Evolutionary conservation across 2,888 invertebrate species (phyloP), one percentile per base, ranked within the genome.

Genomic region (Epiblema foenella): DNA sequence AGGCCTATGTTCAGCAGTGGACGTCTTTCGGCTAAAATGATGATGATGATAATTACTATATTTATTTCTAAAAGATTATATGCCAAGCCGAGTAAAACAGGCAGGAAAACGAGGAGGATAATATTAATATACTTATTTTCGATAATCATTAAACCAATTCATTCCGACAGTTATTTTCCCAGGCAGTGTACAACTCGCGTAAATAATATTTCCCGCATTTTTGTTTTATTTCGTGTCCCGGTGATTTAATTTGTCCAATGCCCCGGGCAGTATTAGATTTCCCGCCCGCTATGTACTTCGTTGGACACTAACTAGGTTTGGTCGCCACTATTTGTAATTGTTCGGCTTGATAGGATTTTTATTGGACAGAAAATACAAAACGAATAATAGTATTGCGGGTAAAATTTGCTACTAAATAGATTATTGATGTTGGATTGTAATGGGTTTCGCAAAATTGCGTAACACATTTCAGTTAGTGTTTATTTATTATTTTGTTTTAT

Each of bases 241-340:
- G 60, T 71, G 67, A 71, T 71, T 67, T 71, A 71, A 71, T 71
- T 71, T 71, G 67, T 67, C 71, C 42, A 58, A 17, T 33, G 52
- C 69, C 67, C 39, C 49, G 39, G 37, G 62, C 52, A 10, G 57
- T 56, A 60, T 71, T 71, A 62, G 67, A 71, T 66, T 60, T 62
- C 70, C 65, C 42, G 56, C 11, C 49, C 18, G 29, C 52, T 52
- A 52, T 51, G 52, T 70, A 70, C 60, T 65, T 57, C 56, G 56
- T 70, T 70, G 65, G 65, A 37, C 46, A 65, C 49, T 71, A 71
- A 71, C 71, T 60, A 49, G 17, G 49, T 71, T 71, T 56, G 71
- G 62, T 20, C 63, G 29, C 64, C 67, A 71, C 62, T 71, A 71
- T 66, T 70, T 66, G 67, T 67, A 71, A 71, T 71, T 71, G 71